phyloP scores from a whole-genome alignment of 1,140 invertebrate species.

The Acromyrmex echinatior region DNA sequence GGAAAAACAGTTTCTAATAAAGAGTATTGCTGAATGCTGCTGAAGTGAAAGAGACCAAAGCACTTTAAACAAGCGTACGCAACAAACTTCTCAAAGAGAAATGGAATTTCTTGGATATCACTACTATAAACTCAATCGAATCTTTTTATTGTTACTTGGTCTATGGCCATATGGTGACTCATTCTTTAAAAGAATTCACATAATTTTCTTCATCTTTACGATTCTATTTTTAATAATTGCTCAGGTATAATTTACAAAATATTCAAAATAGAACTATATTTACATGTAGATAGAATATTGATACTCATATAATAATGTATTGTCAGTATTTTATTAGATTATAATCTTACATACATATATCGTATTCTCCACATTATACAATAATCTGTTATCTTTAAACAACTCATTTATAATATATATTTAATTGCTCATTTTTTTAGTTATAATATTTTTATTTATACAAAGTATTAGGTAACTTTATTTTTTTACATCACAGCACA shows the following conservation, averaged over 20 bases:
- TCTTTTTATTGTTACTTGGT: constrained; percentile 16
- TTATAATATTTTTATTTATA: too few species aligned
- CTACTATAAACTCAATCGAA: constrained; percentile 50
- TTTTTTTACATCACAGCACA: too few species aligned
- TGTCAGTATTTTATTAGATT: too few species aligned
- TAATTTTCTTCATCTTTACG: neutral
- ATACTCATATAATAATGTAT: too few species aligned
- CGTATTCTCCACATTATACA: too few species aligned
- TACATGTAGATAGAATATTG: too few species aligned
- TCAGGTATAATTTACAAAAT: constrained; percentile 20
- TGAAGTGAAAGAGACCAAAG: neutral
- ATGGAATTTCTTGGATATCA: constrained; percentile 48
- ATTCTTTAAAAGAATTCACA: neutral
- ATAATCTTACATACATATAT: too few species aligned
- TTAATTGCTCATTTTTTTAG: too few species aligned
- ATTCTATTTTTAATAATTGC: constrained; percentile 6
- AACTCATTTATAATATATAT: too few species aligned
- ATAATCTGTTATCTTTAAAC: too few species aligned
- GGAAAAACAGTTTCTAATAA: neutral
- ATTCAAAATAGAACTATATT: too few species aligned
- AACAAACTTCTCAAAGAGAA: neutral
- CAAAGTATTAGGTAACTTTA: too few species aligned
- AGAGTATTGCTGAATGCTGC: neutral
- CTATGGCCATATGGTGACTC: constrained; percentile 26
- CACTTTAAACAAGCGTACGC: neutral